Percentiles rank a stretch among this genome's conserved stretches.
Evolutionary conservation across 1,140 invertebrate species (phyloP).

Genomic region (Gryon sp.): DNA sequence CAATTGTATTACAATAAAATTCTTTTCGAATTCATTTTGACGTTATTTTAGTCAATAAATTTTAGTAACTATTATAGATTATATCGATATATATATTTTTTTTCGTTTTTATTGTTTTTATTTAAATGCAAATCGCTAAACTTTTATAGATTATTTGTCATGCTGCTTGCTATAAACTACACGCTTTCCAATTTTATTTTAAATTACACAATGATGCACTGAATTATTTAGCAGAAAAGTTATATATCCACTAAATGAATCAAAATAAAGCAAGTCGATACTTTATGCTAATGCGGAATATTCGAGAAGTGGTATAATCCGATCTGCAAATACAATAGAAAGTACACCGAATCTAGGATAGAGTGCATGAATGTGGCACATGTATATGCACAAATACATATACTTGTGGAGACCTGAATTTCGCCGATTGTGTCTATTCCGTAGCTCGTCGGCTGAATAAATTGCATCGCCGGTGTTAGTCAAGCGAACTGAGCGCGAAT

Average conservation of each 20-base stretch:
- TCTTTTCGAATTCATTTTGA: no score
- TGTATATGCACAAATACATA: constrained; percentile 10
- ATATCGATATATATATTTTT: no score
- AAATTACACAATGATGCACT: neutral
- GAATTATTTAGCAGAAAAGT: no score
- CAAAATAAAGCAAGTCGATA: constrained; percentile 37
- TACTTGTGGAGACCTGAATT: constrained; percentile 68
- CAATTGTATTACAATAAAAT: no score
- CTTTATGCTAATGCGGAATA: constrained; percentile 60
- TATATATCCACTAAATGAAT: no score
- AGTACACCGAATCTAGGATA: constrained; percentile 74
- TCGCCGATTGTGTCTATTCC: constrained; percentile 63
- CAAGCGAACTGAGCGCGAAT: constrained; percentile 50
- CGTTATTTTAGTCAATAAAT: no score
- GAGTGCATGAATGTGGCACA: constrained; percentile 57
- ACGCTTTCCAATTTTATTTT: neutral
- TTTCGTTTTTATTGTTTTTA: no score
- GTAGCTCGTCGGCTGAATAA: constrained; percentile 55
- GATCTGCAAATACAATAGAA: constrained; percentile 75
- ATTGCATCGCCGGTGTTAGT: constrained; percentile 57
- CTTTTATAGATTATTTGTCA: no score
- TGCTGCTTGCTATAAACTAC: no score
- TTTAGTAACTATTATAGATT: no score
- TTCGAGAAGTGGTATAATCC: constrained; percentile 70
- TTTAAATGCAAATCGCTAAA: no score